phyloP scores from a whole-genome alignment of 2,113 vertebrate genomes.

The Python bivittatus region DNA sequence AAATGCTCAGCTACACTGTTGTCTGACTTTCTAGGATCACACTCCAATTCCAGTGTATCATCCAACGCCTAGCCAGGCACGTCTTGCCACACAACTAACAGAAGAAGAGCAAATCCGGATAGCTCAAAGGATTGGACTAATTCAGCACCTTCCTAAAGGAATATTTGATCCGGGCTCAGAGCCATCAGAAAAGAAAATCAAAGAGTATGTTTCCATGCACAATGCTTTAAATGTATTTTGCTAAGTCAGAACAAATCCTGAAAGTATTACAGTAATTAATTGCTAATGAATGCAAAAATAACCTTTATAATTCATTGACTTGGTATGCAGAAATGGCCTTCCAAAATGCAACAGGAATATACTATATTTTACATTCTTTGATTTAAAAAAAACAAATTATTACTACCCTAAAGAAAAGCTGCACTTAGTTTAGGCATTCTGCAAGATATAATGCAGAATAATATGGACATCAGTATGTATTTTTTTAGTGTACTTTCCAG shows the following conservation, averaged over 20 bases:
- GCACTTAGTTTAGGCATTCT: not conserved
- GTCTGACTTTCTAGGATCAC: conserved; percentile 60
- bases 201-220: conserved; percentile 64
- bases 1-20: not conserved
- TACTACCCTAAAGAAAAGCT: not conserved
- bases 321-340: not conserved
- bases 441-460: not conserved
- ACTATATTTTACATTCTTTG: not conserved
- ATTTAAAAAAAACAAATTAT: not conserved
- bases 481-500: not conserved
- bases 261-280: not conserved
- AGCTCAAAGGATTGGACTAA: conserved; percentile 75
- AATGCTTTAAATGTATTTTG: not conserved
- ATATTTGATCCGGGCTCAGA: conserved; percentile 67
- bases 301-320: not conserved
- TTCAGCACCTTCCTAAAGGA: conserved; percentile 76
- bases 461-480: not conserved
- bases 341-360: not conserved
- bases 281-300: not conserved
- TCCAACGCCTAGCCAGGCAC: conserved; percentile 68
- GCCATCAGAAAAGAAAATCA: conserved; percentile 71
- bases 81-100: conserved; percentile 73
- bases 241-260: not conserved
- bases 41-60: conserved; percentile 72
- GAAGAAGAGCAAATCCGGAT: conserved; percentile 77